Base-by-base conservation (phyloP, 2,888 invertebrate species). In the Gymnocheta viridis region DNA sequence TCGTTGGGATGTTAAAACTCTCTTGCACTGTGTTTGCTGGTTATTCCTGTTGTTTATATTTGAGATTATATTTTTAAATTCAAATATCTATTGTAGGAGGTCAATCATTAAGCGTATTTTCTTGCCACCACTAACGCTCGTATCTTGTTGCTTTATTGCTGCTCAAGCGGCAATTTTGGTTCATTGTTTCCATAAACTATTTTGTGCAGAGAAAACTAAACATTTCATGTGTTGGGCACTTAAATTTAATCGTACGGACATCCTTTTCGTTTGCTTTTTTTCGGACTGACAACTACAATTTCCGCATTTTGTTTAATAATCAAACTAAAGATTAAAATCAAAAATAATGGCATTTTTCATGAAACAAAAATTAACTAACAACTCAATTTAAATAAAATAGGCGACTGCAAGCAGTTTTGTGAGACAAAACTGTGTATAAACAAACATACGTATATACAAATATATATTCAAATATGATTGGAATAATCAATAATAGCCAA, bases 31-130 rank as follows among this genome's bases (percentile, higher is more conserved):
- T 41, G 10, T 56, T 70, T 51, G 19, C 3, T 73, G 29, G 67
- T 69, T 24, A 64, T 66, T 54, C 49, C 38, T 49, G 70, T 69
- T 78, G 70, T 78, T 77, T 77, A 54, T 24, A 66, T 66, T 66
- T 58, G 27, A 47, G 64, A 69, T 67, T 32, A 60, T 69, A 17
- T 51, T 62, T 82, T 60, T 19, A 56, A 81, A 69, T 44, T 35
- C 19, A 62, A 69, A 73, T 67, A 73, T 60, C 77, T 73, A 32
- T 78, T 78, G 82, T 78, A 78, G 82, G 78, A 82, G 82, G 72
- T 78, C 67, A 73, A 67, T 66, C 44, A 67, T 60, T 49, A 58
- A 77, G 29, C 44, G 47, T 56, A 67, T 67, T 67, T 66, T 14
- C 47, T 47, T 32, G 19, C 54, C 47, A 47, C 56, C 35, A 38